Base-by-base conservation (phyloP, 2,888 invertebrate genomes). In the Latrodectus hesperus region DNA sequence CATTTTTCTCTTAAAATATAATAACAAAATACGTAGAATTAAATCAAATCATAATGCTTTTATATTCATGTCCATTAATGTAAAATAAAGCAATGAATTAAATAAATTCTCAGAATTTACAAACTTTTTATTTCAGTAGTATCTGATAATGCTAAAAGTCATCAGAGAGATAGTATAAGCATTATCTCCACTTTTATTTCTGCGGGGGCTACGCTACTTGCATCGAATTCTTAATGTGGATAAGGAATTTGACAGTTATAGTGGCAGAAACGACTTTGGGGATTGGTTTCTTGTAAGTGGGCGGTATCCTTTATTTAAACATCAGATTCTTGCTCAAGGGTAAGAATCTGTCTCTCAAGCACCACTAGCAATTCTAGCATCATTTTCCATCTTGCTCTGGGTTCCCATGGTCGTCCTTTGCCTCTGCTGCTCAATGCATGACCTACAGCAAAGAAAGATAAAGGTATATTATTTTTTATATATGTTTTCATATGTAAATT, bases 141-240 rank as follows among this genome's bases (percentile, higher is more conserved):
- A 22, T 22, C 75, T 60, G 49, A 76, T 51, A 65, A 65, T 65
- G 12, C 11, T n/a, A 17, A 64, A 49, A 38, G 38, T 17, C 65
- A 22, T 53, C 17, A 17, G 49, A 53, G 49, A 53, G 26, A 70
- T 55, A 70, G 53, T 14, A 49, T 49, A 22, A 70, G 67, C 22
- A 17, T 83, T 83, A 83, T 76, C 76, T 83, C 52, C 16, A 1
- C 22, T 16, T 26, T 76, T 70, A 83, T 75, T 67, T 83, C 17
- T 17, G 16, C 38, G 70, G 78, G 22, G 71, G 76, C n/a, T 17
- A n/a, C 68, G 75, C 85, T 79, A 79, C 85, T 79, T 74, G 85
- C 70, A 49, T 85, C 79, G 85, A 85, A 85, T 85, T 22, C 70
- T 80, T 85, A 79, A 85, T 79, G 74, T n/a, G 74, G 16, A 81